Percentiles rank a stretch among this genome's conserved stretches.
Conservation (phyloP, 2,113 vertebrate species). For the Corynorhinus townsendii region DNA sequence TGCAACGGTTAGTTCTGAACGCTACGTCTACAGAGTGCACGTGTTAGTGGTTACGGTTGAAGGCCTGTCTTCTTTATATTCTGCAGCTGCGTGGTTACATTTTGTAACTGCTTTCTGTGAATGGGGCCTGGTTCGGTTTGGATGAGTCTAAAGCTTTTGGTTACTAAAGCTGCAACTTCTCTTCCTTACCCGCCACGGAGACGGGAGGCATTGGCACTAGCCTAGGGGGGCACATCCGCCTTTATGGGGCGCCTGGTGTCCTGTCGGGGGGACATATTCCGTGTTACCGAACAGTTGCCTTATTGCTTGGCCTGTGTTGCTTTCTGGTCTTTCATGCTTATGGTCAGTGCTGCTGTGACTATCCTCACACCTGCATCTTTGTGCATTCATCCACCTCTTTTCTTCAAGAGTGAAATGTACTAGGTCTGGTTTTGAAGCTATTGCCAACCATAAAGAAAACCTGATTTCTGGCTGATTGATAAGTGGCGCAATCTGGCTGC, state of each 20-base stretch:
- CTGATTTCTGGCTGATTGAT: not conserved
- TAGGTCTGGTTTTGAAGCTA: not conserved
- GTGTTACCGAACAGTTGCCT: not conserved
- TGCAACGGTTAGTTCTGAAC: not conserved
- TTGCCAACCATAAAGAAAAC: not conserved
- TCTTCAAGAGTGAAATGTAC: not conserved
- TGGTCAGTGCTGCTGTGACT: not conserved
- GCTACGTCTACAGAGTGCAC: not conserved
- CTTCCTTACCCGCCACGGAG: not conserved
- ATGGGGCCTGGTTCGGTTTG: not conserved
- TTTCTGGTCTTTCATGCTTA: not conserved
- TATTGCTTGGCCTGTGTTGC: not conserved
- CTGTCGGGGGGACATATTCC: no score
- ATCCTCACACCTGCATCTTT: not conserved
- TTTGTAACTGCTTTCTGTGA: not conserved
- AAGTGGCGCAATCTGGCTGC: not conserved
- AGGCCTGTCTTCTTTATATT: not conserved
- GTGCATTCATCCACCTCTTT: not conserved
- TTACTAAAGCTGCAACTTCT: not conserved
- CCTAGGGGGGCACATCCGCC: not conserved
- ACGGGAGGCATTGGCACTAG: not conserved
- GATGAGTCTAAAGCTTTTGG: not conserved
- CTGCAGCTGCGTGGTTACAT: not conserved
- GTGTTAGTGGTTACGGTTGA: accelerated
- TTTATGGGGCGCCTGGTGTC: not conserved